Evolutionary conservation across 53 echinoderm and acorn worm genomes (phyloP).

Genomic region (Patiria pectinifera): DNA sequence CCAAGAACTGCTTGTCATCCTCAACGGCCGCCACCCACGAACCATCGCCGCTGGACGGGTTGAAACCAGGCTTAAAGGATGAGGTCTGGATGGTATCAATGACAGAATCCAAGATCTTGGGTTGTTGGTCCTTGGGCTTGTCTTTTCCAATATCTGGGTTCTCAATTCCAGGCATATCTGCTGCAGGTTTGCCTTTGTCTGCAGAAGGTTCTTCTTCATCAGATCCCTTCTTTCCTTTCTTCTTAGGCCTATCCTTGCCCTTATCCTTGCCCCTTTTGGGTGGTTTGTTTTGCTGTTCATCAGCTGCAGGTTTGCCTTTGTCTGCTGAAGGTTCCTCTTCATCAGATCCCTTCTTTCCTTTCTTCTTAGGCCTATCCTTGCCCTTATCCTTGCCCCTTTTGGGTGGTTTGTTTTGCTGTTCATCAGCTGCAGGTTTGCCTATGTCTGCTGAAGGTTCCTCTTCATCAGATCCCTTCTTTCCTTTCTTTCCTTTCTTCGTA

Average conservation of each 20-base stretch:
- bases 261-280: not conserved
- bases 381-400: not conserved
- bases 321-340: not conserved
- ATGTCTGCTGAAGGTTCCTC: not conserved
- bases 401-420: not conserved
- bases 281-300: not conserved
- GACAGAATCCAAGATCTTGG: not conserved
- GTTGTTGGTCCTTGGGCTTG: not conserved
- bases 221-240: not conserved
- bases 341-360: not conserved
- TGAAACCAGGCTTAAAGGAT: conserved; percentile 5
- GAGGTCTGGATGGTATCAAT: not conserved
- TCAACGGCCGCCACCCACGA: not conserved
- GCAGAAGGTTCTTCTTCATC: not conserved
- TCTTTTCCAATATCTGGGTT: not conserved
- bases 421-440: not conserved
- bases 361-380: no score
- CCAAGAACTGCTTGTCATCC: conserved; percentile 6
- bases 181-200: not conserved
- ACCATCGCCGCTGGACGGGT: not conserved
- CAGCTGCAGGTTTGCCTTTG: conserved; percentile 1
- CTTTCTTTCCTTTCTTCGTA: not conserved
- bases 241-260: not conserved
- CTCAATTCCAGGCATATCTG: not conserved
- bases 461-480: not conserved